These are phyloP conservation scores for Hyalella azteca DNA, from an alignment of 2,888 invertebrate genomes.

Conservation along the genomic window DNA sequence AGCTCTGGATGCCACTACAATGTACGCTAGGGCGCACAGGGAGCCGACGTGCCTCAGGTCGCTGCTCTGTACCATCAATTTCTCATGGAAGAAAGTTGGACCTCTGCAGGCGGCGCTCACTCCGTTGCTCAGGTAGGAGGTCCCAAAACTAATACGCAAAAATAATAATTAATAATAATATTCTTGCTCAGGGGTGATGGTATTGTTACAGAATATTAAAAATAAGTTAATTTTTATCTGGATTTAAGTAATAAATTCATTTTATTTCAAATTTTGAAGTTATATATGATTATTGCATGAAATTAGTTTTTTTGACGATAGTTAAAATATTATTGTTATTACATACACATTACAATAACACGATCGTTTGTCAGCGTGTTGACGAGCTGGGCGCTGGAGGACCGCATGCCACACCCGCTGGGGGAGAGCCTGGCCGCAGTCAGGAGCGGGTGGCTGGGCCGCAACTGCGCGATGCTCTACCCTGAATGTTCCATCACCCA, in stretches of 20 bases:
- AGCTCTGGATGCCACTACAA: constrained; percentile 50
- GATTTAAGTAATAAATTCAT: no score
- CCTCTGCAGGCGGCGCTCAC: constrained; percentile 54
- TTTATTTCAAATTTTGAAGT: no score
- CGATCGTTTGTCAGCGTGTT: constrained; percentile 42
- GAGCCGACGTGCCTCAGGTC: constrained; percentile 49
- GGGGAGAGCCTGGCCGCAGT: constrained; percentile 58
- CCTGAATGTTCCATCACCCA: constrained; percentile 51
- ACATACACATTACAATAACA: no score
- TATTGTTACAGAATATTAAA: no score
- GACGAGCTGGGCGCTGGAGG: constrained; percentile 52
- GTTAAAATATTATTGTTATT: no score
- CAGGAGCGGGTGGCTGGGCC: constrained; percentile 59
- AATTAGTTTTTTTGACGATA: no score
- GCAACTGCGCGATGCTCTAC: constrained; percentile 54
- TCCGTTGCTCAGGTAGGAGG: constrained; percentile 54
- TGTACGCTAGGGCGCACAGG: constrained; percentile 48
- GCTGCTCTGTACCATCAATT: constrained; percentile 51
- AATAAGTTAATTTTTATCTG: no score
- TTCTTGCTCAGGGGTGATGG: no score
- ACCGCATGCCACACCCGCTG: constrained; percentile 48
- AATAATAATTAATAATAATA: no score
- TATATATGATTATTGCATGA: no score
- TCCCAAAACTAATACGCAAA: no score
- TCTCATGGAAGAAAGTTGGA: constrained; percentile 53